Percentiles rank a stretch among this genome's conserved stretches.
Conservation (phyloP, 2,113 vertebrate genomes). For the Meleagris gallopavo region DNA sequence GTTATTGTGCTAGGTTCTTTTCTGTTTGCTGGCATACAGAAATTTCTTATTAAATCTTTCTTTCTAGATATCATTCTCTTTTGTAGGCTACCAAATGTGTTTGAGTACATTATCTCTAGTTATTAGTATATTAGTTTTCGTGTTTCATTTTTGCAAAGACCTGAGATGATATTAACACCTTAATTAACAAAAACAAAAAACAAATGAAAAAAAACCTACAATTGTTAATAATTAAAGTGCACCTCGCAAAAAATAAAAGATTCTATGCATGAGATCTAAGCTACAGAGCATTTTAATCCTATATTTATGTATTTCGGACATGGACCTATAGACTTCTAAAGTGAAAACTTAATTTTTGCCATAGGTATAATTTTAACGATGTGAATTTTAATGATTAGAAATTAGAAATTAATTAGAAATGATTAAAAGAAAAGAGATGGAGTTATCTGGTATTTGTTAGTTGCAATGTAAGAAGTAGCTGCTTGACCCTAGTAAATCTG, state of each 20-base stretch:
- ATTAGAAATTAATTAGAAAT: not conserved
- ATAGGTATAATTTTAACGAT: not conserved
- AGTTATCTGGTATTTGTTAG: not conserved
- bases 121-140: not conserved
- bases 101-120: not conserved
- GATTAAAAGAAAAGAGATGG: not conserved
- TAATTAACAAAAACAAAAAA: not conserved
- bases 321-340: not conserved
- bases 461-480: not conserved
- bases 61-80: not conserved
- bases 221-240: not conserved
- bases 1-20: not conserved
- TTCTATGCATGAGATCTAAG: not conserved
- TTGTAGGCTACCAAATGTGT: not conserved
- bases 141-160: not conserved
- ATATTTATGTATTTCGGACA: not conserved
- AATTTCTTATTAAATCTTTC: not conserved
- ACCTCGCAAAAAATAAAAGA: not conserved
- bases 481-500: not conserved
- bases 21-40: not conserved
- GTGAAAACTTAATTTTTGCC: not conserved
- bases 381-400: not conserved
- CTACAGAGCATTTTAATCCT: not conserved
- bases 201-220: not conserved
- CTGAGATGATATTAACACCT: not conserved